A percentile compares a stretch with the other conserved stretches of the same genome.
Conservation (phyloP, 53 echinoderm and acorn worm genomes). For the Paracentrotus lividus region DNA sequence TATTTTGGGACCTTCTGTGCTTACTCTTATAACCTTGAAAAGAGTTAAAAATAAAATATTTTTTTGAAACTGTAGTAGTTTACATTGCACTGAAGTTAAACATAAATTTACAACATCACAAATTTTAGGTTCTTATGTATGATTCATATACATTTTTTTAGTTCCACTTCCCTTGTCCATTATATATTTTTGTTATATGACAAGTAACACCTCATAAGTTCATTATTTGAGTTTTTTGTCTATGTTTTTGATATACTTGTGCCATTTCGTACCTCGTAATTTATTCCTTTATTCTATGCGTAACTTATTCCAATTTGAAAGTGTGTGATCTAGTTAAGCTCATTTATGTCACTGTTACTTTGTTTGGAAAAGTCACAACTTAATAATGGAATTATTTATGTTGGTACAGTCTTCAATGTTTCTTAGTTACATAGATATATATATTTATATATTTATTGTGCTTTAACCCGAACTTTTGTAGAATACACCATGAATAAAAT, state of each 20-base stretch:
- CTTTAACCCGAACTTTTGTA: background rate
- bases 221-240: background rate
- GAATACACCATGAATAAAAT: background rate
- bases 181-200: background rate
- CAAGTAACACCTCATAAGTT: background rate
- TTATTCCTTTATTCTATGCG: background rate
- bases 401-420: background rate
- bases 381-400: background rate
- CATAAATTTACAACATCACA: background rate
- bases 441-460: background rate
- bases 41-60: background rate
- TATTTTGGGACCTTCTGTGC: background rate
- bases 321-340: background rate
- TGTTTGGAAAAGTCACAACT: background rate
- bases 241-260: background rate
- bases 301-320: background rate
- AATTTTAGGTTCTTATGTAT: background rate
- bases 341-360: background rate
- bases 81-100: background rate
- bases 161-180: background rate
- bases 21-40: background rate
- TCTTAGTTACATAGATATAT: background rate
- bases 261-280: background rate
- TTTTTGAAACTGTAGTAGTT: background rate
- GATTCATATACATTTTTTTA: background rate